Evolutionary conservation across 92 coral and sea anemone genomes (phyloP).

Genomic region (Micromussa lordhowensis): DNA sequence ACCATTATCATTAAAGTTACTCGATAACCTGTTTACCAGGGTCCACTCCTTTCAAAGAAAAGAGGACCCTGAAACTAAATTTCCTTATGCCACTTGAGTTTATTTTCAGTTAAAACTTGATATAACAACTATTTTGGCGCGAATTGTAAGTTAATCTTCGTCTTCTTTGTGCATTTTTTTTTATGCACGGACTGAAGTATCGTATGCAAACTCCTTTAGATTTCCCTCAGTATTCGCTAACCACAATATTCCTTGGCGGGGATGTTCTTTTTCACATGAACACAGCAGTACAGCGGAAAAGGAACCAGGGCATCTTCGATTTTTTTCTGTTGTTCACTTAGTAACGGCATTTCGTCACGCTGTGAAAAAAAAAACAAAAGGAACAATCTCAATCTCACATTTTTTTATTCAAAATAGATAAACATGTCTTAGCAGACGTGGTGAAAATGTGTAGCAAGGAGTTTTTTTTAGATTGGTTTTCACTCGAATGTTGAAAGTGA

Average conservation of each 20-base stretch:
- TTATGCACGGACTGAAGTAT: no score
- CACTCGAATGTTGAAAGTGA: no score
- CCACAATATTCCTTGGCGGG: constrained; percentile 85
- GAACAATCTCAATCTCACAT: no score
- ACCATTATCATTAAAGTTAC: neutral
- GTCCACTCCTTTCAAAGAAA: neutral
- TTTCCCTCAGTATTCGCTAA: constrained; percentile 21
- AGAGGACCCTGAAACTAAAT: neutral
- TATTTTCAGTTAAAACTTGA: no score
- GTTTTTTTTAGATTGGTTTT: no score
- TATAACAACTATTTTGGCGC: no score
- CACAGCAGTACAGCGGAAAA: constrained; percentile 80
- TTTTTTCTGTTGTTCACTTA: constrained; percentile 71
- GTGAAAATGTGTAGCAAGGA: no score
- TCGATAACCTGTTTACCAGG: neutral
- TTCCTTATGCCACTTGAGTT: neutral
- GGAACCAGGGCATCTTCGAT: constrained; percentile 74
- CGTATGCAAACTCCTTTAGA: no score
- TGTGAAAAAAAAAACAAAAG: constrained; percentile 2
- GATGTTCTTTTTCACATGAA: constrained; percentile 85
- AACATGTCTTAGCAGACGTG: no score
- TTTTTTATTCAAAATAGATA: no score
- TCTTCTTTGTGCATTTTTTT: no score
- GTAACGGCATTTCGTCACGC: constrained; percentile 60
- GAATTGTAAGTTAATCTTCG: no score